Conservation (phyloP, 2,888 invertebrate genomes). For the Conus canariensis region DNA sequence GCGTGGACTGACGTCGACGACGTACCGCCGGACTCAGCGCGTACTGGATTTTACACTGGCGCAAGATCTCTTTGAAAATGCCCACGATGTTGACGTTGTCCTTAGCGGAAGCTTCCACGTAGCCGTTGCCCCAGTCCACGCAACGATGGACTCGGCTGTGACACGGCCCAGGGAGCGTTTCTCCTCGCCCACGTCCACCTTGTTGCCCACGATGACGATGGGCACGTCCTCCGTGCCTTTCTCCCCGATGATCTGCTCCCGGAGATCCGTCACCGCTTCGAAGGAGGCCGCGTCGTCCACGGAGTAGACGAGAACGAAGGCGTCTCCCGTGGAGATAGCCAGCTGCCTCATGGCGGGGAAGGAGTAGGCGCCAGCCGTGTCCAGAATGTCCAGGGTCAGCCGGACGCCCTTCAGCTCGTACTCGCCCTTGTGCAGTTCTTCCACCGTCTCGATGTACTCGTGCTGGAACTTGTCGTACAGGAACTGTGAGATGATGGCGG, state of each 20-base stretch:
- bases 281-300: constrained; percentile 74
- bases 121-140: constrained; percentile 95
- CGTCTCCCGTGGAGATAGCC: constrained; percentile 76
- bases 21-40: constrained; percentile 92
- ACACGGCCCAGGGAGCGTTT: constrained; percentile 83
- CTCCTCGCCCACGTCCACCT: constrained; percentile 62
- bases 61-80: constrained; percentile 91
- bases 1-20: constrained; percentile 78
- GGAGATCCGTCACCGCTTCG: constrained; percentile 67
- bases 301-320: constrained; percentile 78
- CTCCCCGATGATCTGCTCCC: constrained; percentile 68
- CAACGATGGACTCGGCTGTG: constrained; percentile 87
- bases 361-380: constrained; percentile 74
- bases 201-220: constrained; percentile 72
- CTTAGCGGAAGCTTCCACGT: constrained; percentile 94
- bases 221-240: constrained; percentile 59
- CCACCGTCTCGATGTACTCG: constrained; percentile 77
- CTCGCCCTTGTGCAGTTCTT: constrained; percentile 77
- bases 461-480: constrained; percentile 74
- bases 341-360: constrained; percentile 79
- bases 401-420: constrained; percentile 72
- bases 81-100: constrained; percentile 86
- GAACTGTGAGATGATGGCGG: constrained; percentile 77
- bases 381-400: constrained; percentile 65
- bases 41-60: constrained; percentile 93